Base-by-base conservation (phyloP, 2,888 invertebrate genomes). In the Campopleginae sp. region DNA sequence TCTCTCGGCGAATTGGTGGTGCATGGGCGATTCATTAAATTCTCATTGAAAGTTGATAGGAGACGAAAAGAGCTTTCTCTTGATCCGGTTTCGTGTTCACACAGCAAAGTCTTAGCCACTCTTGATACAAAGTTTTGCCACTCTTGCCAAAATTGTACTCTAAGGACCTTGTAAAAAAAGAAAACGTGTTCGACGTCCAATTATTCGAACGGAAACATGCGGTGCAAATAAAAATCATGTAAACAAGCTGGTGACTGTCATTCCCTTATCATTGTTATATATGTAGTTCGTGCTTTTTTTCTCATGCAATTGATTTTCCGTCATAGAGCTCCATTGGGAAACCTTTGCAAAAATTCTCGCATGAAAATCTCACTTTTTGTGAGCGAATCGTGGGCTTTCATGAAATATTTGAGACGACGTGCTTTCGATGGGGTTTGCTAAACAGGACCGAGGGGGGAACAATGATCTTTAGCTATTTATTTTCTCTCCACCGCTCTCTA, bases 281-380 rank as follows among this genome's bases (percentile, higher is more conserved):
- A 19, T 38, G n/a, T 71, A 38, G 38, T 38, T 6, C 33, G 51
- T 71, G 23, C 38, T 70, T 71, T 51, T 23, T 33, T 17, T 1
- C 48, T 70, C n/a, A 10, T 70, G 1, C 7, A 68, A 44, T 46
- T 12, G 42, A 42, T 68, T 51, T 7, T 17, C 42, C 54, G 54
- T 58, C 54, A 46, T 46, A 1, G n/a, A 46, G 44, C 23, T 51
- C 19, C 51, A 19, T 51, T 46, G 17, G 42, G 19, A 66, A 66
- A 3, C 44, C 23, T 12, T 71, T 23, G 31, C 19, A 7, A 10
- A n/a, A 70, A 48, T 51, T 48, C n/a, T 71, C 72, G 72, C 72
- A 72, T 42, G 72, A 3, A 27, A 72, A 58, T 58, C 8, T 48
- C 7, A 48, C 19, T 31, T 48, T 48, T 46, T 12, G 68, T 7